Evolutionary conservation across 2,113 vertebrate genomes (phyloP), one percentile per base, ranked within the genome.

Genomic region (Alligator sinensis): DNA sequence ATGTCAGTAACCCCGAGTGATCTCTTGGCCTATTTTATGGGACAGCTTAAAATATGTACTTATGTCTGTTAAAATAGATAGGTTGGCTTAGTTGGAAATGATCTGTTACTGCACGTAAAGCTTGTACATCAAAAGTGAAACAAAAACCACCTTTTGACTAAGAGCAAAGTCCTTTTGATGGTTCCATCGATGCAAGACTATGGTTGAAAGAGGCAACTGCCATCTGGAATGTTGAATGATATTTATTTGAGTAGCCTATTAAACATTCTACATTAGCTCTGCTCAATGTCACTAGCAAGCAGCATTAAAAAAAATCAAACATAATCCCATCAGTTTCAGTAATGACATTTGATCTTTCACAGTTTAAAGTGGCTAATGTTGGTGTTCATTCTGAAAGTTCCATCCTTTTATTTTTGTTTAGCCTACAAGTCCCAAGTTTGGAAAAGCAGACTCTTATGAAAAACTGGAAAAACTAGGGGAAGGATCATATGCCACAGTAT

Each of bases 381-480:
- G n/a, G 0, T 62, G 3, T 70, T 66, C 19, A 28, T 91, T 47
- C 84, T 96, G 63, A 96, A 90, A 89, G 3, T 9, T 87, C 27
- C 34, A 30, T 83, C 2, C 75, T 80, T 47, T 92, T n/a, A 83
- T 91, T 97, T 80, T 89, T 88, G 13, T 97, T 92, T 96, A 99
- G 99, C 99, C 99, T 21, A 99, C 99, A 62, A 99, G 99, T 96
- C 99, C 99, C 79, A 99, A 99, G 97, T 99, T 99, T 98, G 99
- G 99, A 94, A 99, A 99, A 97, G 99, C 99, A 76, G 99, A 99
- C 93, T 99, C 99, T 1, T 99, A 99, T 24, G 99, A 99, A 96
- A 99, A 99, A 97, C 98, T 99, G 96, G 99, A 99, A 97, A 99
- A 99, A 94, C 97, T 99, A 77, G 99, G 99, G 80, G 99, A 99